Conservation (phyloP, 2,113 vertebrate species). For the Heterocephalus glaber region DNA sequence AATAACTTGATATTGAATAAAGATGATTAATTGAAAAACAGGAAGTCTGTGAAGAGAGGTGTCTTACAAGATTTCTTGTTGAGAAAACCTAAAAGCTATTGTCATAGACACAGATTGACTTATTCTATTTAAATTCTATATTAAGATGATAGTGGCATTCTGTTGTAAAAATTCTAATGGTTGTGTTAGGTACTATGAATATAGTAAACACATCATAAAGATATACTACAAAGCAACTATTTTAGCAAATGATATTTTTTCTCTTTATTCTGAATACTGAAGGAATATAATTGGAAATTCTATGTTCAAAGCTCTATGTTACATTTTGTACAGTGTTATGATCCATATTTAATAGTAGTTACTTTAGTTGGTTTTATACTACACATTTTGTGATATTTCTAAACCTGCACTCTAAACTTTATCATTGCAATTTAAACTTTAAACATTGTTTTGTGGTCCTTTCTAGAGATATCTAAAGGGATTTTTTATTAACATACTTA, state of each 20-base stretch:
- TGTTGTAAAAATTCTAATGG: neutral
- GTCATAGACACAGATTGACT: neutral
- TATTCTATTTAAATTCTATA: neutral
- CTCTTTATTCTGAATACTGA: neutral
- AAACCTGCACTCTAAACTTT: too few relatives aligned
- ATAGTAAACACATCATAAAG: neutral
- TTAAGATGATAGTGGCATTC: neutral
- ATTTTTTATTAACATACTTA: neutral
- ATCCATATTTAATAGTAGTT: neutral
- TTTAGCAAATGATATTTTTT: neutral
- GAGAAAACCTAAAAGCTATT: neutral
- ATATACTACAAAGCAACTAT: neutral
- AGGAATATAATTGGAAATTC: neutral
- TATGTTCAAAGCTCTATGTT: neutral
- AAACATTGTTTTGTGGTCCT: neutral
- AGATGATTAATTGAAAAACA: neutral
- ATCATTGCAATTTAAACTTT: neutral
- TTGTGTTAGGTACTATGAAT: neutral
- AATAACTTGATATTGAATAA: neutral
- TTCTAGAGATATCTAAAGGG: neutral
- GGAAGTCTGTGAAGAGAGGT: neutral
- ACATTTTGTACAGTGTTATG: neutral
- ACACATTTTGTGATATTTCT: neutral
- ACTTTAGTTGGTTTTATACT: neutral
- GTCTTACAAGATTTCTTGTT: neutral